These are phyloP conservation scores for Chroicocephalus ridibundus DNA, from an alignment of 2,113 vertebrate species.

Conservation along the genomic window DNA sequence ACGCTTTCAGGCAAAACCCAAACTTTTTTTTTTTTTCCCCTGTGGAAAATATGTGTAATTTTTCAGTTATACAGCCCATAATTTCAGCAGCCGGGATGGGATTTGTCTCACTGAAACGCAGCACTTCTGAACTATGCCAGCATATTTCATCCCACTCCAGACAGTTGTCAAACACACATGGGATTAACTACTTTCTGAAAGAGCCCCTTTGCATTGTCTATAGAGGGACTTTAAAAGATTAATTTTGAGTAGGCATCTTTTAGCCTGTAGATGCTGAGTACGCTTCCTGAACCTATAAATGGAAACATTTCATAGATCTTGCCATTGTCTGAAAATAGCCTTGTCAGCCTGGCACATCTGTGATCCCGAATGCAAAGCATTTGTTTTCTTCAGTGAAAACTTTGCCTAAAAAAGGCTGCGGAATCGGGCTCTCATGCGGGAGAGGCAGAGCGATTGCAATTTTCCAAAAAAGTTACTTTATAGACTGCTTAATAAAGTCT, in stretches of 20 bases:
- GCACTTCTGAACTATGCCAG: background rate
- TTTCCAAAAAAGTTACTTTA: background rate
- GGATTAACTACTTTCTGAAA: background rate
- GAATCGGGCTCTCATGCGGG: background rate
- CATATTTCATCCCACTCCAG: background rate
- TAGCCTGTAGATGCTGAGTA: conserved; percentile 5
- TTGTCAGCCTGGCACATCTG: conserved; percentile 36
- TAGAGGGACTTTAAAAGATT: background rate
- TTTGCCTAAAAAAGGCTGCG: conserved; percentile 39
- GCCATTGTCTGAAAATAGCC: conserved; percentile 53
- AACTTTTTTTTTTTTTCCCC: background rate
- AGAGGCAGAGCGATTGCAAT: background rate
- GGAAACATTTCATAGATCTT: conserved; percentile 42
- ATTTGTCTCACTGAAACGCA: background rate
- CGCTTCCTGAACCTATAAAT: conserved; percentile 39
- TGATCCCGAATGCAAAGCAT: background rate
- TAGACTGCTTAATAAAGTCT: background rate
- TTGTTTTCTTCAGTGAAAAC: conserved; percentile 42
- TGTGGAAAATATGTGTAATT: background rate
- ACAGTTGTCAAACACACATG: background rate
- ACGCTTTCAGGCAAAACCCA: background rate
- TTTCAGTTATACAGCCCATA: background rate
- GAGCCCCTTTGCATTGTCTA: background rate
- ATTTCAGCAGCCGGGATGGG: background rate
- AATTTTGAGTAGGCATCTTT: background rate